These are phyloP conservation scores for Caenorhabditis zanzibari DNA, from an alignment of 2,888 invertebrate species.

Conservation along the genomic window DNA sequence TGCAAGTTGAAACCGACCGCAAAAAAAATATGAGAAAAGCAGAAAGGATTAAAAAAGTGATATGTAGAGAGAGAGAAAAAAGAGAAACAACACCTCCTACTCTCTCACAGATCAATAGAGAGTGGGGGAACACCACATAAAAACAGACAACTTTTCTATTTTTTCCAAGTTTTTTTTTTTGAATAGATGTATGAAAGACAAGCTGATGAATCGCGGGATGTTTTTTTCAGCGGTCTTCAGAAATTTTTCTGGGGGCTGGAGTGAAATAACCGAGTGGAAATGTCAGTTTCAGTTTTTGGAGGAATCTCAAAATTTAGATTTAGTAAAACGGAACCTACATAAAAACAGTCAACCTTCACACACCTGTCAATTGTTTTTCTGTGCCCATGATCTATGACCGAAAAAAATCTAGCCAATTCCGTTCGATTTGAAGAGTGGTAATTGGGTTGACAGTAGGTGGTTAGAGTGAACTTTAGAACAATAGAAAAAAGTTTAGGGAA, in stretches of 20 bases:
- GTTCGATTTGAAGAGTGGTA: not conserved
- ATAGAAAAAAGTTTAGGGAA: not conserved
- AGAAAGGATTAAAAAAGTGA: not conserved
- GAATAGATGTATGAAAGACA: not conserved
- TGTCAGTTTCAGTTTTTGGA: no score
- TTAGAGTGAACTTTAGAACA: constrained; percentile 5
- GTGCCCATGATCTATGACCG: constrained; percentile 1
- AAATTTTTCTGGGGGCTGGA: not conserved
- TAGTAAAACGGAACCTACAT: no score
- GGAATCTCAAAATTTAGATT: no score
- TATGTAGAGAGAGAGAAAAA: not conserved
- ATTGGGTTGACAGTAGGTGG: not conserved
- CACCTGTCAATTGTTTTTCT: constrained; percentile 4
- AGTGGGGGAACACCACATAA: not conserved
- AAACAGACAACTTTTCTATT: not conserved
- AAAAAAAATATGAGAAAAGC: not conserved
- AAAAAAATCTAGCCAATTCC: constrained; percentile 4
- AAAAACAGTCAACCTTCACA: not conserved
- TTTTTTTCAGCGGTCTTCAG: not conserved
- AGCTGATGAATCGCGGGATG: not conserved
- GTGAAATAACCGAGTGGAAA: no score
- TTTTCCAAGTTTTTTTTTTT: not conserved
- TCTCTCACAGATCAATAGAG: not conserved
- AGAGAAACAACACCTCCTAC: not conserved
- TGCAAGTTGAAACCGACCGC: not conserved